A percentile compares a stretch with the other conserved stretches of the same genome.
Evolutionary conservation across 1,140 invertebrate genomes (phyloP).

Genomic region (Oryctes rhinoceros): DNA sequence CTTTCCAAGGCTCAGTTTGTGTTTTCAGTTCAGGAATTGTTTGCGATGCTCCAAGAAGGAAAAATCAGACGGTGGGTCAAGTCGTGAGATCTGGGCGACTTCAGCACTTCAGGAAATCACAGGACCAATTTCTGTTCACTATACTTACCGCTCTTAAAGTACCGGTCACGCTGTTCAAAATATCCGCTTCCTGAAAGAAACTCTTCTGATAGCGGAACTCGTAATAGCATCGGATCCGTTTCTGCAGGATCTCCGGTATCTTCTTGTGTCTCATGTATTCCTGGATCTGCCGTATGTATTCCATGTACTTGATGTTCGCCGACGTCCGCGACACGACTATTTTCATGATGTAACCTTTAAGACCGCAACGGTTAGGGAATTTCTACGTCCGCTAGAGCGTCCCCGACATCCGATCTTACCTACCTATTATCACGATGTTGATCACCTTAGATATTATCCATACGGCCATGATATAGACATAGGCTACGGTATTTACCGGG

Average conservation of each 20-base stretch:
- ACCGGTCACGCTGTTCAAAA: conserved; percentile 39
- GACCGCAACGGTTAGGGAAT: neutral
- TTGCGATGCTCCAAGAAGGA: too few species aligned
- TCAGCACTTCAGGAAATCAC: too few species aligned
- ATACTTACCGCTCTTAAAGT: neutral
- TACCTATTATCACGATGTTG: neutral
- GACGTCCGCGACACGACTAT: neutral
- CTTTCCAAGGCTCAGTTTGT: too few species aligned
- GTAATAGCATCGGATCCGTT: conserved; percentile 49
- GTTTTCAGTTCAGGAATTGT: too few species aligned
- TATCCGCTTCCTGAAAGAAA: conserved; percentile 49
- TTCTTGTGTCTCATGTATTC: conserved; percentile 50
- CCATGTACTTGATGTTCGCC: conserved; percentile 42
- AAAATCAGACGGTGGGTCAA: too few species aligned
- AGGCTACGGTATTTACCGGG: neutral
- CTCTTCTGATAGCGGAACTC: conserved; percentile 52
- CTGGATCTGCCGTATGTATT: conserved; percentile 48
- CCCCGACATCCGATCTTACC: neutral
- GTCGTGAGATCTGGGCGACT: too few species aligned
- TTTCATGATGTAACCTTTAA: conserved; percentile 30
- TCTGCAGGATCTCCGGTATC: conserved; percentile 46
- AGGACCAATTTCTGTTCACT: too few species aligned
- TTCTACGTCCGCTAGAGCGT: neutral
- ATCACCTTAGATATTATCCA: conserved; percentile 8
- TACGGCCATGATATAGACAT: neutral